phyloP scores from a whole-genome alignment of 2,888 invertebrate species.

The Drosophila nigricruria region DNA sequence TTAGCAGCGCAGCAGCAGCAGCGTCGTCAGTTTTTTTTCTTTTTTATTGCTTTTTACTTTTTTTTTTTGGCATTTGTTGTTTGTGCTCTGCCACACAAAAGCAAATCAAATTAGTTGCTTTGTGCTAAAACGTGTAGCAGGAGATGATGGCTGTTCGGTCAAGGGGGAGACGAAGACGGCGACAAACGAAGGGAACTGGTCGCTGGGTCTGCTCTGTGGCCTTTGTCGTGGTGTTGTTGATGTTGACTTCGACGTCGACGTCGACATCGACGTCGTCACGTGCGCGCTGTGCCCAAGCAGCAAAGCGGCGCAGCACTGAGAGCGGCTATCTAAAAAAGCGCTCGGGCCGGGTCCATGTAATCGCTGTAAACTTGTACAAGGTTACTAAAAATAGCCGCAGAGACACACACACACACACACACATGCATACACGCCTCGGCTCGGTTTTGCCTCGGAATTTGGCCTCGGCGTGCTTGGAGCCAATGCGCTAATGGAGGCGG shows the following conservation, averaged over 20 bases:
- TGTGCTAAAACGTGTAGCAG: constrained; percentile 57
- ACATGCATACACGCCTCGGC: constrained; percentile 16
- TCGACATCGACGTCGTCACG: constrained; percentile 51
- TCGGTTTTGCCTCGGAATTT: constrained; percentile 34
- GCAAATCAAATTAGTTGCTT: constrained; percentile 67
- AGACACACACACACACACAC: constrained; percentile 24
- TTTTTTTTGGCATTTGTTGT: constrained; percentile 22
- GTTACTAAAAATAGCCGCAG: constrained; percentile 62
- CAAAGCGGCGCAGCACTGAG: constrained; percentile 22
- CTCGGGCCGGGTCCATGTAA: constrained; percentile 64
- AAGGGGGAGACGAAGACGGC: constrained; percentile 12
- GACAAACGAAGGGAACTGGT: constrained; percentile 54
- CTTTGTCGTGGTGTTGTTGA: constrained; percentile 24
- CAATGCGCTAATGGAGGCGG: constrained; percentile 16
- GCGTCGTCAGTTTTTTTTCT: constrained; percentile 22
- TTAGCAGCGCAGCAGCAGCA: constrained; percentile 36
- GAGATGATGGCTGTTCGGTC: neutral
- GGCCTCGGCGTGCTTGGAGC: constrained; percentile 36
- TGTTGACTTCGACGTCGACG: constrained; percentile 20
- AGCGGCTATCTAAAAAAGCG: constrained; percentile 59
- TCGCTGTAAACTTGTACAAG: constrained; percentile 66
- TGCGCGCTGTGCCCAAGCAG: constrained; percentile 41
- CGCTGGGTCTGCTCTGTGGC: constrained; percentile 36
- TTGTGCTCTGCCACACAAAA: constrained; percentile 28
- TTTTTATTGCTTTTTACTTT: constrained; percentile 23